Base-by-base conservation (phyloP, 2,797 vertebrate genomes). In the Myotis vivesi region DNA sequence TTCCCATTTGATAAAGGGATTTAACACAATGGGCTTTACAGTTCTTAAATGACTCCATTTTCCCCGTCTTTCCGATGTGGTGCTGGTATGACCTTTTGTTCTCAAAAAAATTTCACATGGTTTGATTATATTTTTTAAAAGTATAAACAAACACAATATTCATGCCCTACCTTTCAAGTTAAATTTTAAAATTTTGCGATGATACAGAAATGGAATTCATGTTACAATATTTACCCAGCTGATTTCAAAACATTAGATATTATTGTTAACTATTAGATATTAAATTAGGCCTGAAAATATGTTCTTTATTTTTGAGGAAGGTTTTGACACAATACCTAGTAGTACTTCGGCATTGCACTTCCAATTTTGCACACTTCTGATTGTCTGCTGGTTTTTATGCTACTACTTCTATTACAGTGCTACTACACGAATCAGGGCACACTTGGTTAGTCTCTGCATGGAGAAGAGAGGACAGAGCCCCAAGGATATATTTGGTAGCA, bases 31-130 rank as follows among this genome's bases (percentile, higher is more conserved):
- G 92, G 85, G 80, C 93, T 98, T 95, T 97, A 83, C 84, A 98
- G 96, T 98, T 98, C 98, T 98, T 98, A 97, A 98, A 97, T 98
- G 91, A 96, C 96, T 94, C 57, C 2, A 5, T 77, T 93, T 55
- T 19, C 80, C 96, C 97, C 94, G 75, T 92, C 82, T 96, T 91
- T 97, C 73, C 80, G 93, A 97, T 36, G 2, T 88, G 71, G 73
- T 94, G 95, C 89, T 97, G 94, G 91, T 80, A n/a, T 91, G 92
- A 96, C 95, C 86, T 96, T 97, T 94, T 79, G 85, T 93, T 95
- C 87, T 89, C 83, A 96, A 96, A 98, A 95, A 95, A 97, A 89
- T 97, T 97, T 96, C 90, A 75, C 55, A 77, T 91, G 94, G 69
- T 51, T 68, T 92, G 84, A 87, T 95, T 96, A 79, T 93, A 90